Base-by-base conservation (phyloP, 2,797 vertebrate genomes). In the Malacoraja senta region DNA sequence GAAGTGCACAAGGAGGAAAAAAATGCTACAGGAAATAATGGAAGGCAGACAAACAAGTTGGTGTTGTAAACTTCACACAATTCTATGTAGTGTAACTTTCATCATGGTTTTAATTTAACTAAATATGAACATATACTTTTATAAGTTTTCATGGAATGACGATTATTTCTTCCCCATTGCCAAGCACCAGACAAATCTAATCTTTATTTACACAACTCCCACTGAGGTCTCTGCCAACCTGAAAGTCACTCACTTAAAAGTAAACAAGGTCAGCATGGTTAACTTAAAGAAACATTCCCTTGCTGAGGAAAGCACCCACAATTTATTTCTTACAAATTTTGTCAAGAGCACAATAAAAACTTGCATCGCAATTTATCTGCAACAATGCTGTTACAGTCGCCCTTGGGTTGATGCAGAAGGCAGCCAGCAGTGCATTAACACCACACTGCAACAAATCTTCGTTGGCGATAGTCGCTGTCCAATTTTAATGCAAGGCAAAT, bases 391-490 rank as follows among this genome's bases (percentile, higher is more conserved):
- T 86, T 63, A n/a, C 29, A 86, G n/a, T 86, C 32, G 13, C 44
- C 29, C 61, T 86, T 63, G 58, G 29, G 63, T 32, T 86, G 29
- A 13, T 29, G 19, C 13, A 29, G 83, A 58, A 86, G 61, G 26
- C 83, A 86, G 83, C 83, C 61, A 86, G 29, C 83, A 86, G 32
- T 86, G 83, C 83, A 86, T 29, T 29, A 71, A 63, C 58, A 32
- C 15, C n/a, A 61, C 83, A 17, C 26, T 63, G 83, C 83, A 86
- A 65, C 58, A 86, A 65, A 86, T 86, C 58, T 86, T 86, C 63
- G 29, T 15, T n/a, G 29, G 17, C n/a, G 58, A 86, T n/a, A 8
- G 1, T 2, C 2, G 29, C 32, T 61, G 61, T 84, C 53, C 81
- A 84, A n/a, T 32, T 86, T 86, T 86, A 6, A 32, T 9, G 15